Evolutionary conservation across 1,140 invertebrate species (phyloP).

Genomic region (Solenopsis invicta): DNA sequence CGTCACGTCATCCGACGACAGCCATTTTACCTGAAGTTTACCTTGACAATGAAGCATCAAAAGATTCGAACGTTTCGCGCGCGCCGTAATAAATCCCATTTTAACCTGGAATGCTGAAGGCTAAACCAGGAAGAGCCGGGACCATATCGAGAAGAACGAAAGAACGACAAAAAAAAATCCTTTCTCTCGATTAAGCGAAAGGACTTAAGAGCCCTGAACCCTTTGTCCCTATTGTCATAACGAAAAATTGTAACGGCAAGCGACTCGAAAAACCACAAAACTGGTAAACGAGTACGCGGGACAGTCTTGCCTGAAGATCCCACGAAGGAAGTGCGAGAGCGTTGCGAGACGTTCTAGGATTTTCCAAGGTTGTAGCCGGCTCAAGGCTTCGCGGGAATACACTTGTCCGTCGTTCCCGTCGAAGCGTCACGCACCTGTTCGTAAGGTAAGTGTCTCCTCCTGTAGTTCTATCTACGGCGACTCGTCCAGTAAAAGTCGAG

Average conservation of each 20-base stretch:
- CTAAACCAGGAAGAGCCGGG: conserved; percentile 38
- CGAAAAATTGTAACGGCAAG: conserved; percentile 67
- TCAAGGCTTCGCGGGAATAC: conserved; percentile 60
- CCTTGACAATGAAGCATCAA: conserved; percentile 79
- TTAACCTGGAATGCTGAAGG: conserved; percentile 63
- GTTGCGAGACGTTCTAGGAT: conserved; percentile 62
- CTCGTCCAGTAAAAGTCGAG: conserved; percentile 6
- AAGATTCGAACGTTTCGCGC: conserved; percentile 65
- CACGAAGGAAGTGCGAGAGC: conserved; percentile 63
- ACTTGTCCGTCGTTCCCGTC: conserved; percentile 5
- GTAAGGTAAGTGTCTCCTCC: conserved; percentile 64
- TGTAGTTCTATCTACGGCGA: conserved; percentile 30
- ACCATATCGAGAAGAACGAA: background rate
- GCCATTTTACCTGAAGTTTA: conserved; percentile 72
- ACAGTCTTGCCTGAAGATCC: conserved; percentile 83
- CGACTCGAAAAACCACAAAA: conserved; percentile 78
- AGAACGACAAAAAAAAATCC: conserved; percentile 38
- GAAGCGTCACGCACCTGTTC: conserved; percentile 53
- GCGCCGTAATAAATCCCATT: conserved; percentile 80
- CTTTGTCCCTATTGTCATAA: conserved; percentile 77
- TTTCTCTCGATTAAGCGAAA: conserved; percentile 70
- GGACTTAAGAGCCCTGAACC: conserved; percentile 69
- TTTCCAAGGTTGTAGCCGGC: conserved; percentile 71
- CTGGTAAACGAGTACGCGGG: conserved; percentile 73
- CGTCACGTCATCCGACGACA: conserved; percentile 46